phyloP scores from a whole-genome alignment of 2,797 vertebrate species.

The Cynodonichthys magdalenae region DNA sequence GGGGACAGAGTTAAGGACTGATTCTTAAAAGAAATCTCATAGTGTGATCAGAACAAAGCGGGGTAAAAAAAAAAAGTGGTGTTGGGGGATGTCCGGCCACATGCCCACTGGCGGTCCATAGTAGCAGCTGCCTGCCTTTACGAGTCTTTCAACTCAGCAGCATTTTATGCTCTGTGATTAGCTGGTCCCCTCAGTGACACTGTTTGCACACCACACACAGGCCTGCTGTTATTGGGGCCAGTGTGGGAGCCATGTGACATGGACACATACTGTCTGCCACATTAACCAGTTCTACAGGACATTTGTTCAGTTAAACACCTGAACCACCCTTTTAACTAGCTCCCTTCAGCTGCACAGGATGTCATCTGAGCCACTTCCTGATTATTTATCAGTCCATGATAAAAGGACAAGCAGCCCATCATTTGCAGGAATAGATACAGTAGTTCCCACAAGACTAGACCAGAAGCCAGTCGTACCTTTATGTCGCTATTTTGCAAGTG shows the following conservation, averaged over 20 bases:
- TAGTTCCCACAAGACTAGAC: too few species aligned
- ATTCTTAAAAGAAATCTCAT: slow-evolving; percentile 20
- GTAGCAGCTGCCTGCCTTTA: slow-evolving; percentile 74
- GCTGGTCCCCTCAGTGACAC: slow-evolving; percentile 55
- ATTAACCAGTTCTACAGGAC: slow-evolving; percentile 69
- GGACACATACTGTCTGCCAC: slow-evolving; percentile 34
- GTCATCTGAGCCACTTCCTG: slow-evolving; percentile 67
- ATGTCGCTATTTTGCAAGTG: too few species aligned
- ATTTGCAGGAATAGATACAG: slow-evolving; percentile 20
- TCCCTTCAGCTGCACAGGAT: slow-evolving; percentile 37
- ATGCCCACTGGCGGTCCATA: slow-evolving; percentile 47
- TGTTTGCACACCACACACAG: slow-evolving; percentile 28
- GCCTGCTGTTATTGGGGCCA: slow-evolving; percentile 29
- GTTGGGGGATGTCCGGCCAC: slow-evolving; percentile 21
- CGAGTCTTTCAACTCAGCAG: slow-evolving; percentile 60
- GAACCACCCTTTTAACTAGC: slow-evolving; percentile 69
- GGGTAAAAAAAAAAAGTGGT: background rate
- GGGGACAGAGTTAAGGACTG: slow-evolving; percentile 29
- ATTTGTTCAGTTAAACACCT: slow-evolving; percentile 79
- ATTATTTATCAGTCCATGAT: slow-evolving; percentile 65
- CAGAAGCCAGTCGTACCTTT: too few species aligned
- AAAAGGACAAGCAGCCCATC: slow-evolving; percentile 48
- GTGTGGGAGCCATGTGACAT: slow-evolving; percentile 48
- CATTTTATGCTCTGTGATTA: slow-evolving; percentile 65
- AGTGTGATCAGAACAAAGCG: slow-evolving; percentile 8